Evolutionary conservation across 2,113 vertebrate species (phyloP).

Genomic region (Pelecanoides urinatrix): DNA sequence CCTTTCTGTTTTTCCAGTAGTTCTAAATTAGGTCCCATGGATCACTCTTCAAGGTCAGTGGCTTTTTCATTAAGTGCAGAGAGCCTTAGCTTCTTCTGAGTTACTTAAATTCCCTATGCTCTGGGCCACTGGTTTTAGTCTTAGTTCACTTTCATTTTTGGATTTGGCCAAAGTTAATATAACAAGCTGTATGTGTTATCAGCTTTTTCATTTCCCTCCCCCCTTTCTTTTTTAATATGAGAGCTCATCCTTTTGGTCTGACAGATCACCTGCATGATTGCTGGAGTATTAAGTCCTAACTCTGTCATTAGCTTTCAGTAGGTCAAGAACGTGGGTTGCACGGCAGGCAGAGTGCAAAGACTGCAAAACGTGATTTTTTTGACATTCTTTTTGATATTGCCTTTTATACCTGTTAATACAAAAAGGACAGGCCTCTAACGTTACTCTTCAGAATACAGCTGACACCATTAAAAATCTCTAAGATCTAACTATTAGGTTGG

Average conservation of each 20-base stretch:
- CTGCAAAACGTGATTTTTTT: not conserved
- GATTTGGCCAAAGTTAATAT: conserved; percentile 27
- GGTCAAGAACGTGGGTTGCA: not conserved
- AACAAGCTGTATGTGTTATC: not conserved
- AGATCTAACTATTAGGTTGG: not conserved
- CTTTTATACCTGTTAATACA: conserved; percentile 5
- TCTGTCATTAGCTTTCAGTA: conserved; percentile 23
- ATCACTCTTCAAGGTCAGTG: conserved; percentile 41
- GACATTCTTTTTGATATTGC: not conserved
- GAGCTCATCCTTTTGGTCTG: not conserved
- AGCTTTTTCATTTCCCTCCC: not conserved
- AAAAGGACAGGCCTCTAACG: not conserved
- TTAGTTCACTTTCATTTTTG: not conserved
- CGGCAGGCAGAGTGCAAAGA: not conserved
- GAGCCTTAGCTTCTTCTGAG: conserved; percentile 16
- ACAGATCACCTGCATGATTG: conserved; percentile 46
- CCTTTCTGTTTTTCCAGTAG: conserved; percentile 4
- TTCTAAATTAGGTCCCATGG: conserved; percentile 27
- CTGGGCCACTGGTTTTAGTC: conserved; percentile 16
- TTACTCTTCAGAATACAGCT: not conserved
- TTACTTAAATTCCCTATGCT: not conserved
- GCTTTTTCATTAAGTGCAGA: conserved; percentile 60
- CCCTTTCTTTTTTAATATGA: not conserved
- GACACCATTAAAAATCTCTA: not conserved
- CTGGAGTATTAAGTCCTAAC: conserved; percentile 28